Evolutionary conservation across 2,113 vertebrate genomes (phyloP).

Genomic region (Connochaetes taurinus): DNA sequence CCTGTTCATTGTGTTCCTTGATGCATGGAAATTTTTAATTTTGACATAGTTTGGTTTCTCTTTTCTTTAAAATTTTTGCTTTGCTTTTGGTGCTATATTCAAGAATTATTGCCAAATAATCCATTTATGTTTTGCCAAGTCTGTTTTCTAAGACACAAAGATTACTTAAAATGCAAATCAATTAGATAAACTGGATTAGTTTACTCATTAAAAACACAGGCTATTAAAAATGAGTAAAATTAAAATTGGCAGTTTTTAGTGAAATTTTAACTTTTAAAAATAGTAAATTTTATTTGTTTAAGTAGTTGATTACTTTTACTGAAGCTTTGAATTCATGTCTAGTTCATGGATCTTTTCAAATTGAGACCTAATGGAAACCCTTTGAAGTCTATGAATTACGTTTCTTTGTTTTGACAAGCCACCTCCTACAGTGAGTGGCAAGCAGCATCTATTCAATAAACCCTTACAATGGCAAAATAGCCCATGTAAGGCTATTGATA

Average conservation of each 20-base stretch:
- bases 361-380: neutral
- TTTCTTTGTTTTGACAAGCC: constrained; percentile 9
- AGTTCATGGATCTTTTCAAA: neutral
- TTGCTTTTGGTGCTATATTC: neutral
- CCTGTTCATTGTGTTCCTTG: neutral
- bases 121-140: constrained; percentile 24
- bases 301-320: neutral
- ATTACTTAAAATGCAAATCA: constrained; percentile 37
- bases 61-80: neutral
- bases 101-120: constrained; percentile 3
- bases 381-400: neutral
- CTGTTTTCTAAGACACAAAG: constrained; percentile 25
- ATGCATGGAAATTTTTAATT: neutral
- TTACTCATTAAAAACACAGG: constrained; percentile 17
- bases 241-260: neutral
- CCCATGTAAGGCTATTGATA: neutral
- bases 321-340: neutral
- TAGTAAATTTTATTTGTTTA: neutral
- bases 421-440: neutral
- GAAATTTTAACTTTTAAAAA: constrained; percentile 3
- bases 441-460: neutral
- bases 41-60: neutral
- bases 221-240: constrained; percentile 45
- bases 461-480: neutral
- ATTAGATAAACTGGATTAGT: constrained; percentile 18